Conservation (phyloP, 2,797 vertebrate genomes). For the Rallus crepitans region DNA sequence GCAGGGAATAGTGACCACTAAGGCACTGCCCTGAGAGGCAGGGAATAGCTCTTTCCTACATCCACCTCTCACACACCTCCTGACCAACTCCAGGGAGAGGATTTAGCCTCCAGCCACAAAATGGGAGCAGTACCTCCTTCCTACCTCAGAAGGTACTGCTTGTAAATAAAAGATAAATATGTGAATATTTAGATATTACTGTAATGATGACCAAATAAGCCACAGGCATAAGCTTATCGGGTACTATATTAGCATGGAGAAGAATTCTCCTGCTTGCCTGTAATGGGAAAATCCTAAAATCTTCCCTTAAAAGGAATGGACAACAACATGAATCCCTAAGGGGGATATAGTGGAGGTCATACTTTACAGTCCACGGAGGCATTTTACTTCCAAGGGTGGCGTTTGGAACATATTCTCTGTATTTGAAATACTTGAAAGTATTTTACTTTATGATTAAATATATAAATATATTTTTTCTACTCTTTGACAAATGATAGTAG, state of each 20-base stretch:
- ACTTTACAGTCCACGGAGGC: neutral
- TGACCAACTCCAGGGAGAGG: neutral
- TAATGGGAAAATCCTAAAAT: slow-evolving; percentile 59
- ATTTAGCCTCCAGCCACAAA: neutral
- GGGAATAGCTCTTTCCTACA: neutral
- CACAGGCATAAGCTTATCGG: neutral
- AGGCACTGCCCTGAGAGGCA: neutral
- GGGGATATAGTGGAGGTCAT: neutral
- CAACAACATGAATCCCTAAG: slow-evolving; percentile 34
- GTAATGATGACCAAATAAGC: slow-evolving; percentile 30
- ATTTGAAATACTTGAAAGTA: neutral
- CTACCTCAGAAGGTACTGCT: neutral
- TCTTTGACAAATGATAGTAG: neutral
- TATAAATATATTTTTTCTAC: neutral
- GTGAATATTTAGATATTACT: slow-evolving; percentile 28
- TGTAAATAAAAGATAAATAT: neutral
- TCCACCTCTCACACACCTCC: neutral
- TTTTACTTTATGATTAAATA: neutral
- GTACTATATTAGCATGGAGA: slow-evolving; percentile 24
- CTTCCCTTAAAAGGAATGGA: slow-evolving; percentile 61
- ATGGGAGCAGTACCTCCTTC: neutral
- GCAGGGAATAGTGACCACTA: neutral
- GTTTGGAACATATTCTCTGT: slow-evolving; percentile 11
- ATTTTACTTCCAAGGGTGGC: slow-evolving; percentile 12
- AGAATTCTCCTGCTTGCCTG: slow-evolving; percentile 43